These are phyloP conservation scores for Tipula confusa DNA, from an alignment of 2,888 invertebrate genomes.

Conservation along the genomic window DNA sequence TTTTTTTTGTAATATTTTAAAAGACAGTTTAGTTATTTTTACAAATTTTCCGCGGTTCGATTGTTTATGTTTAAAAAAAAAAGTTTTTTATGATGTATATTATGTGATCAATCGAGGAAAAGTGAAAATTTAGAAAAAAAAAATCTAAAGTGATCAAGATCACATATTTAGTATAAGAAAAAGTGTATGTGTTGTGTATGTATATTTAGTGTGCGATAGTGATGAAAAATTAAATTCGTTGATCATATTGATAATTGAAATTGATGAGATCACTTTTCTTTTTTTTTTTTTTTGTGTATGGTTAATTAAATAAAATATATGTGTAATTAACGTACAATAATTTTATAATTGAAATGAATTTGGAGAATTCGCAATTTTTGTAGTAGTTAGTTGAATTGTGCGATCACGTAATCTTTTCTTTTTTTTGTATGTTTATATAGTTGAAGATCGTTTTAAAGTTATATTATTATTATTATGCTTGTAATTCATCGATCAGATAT, in stretches of 20 bases:
- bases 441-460: constrained; percentile 1
- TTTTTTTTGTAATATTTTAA: background rate
- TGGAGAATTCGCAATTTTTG: background rate
- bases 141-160: background rate
- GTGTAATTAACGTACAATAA: background rate
- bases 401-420: background rate
- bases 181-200: background rate
- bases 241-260: constrained; percentile 25
- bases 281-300: background rate
- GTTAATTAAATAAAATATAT: constrained; percentile 14
- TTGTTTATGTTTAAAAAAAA: background rate
- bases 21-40: background rate
- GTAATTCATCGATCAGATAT: background rate
- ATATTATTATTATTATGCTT: background rate
- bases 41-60: background rate
- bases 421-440: background rate
- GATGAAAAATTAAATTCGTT: constrained; percentile 12
- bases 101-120: background rate
- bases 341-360: constrained; percentile 8
- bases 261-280: constrained; percentile 5
- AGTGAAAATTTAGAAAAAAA: background rate
- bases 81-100: background rate
- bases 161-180: background rate
- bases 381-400: background rate
- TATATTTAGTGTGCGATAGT: background rate